Conservation (phyloP, 2,113 vertebrate species). For the Elanus axillaris region DNA sequence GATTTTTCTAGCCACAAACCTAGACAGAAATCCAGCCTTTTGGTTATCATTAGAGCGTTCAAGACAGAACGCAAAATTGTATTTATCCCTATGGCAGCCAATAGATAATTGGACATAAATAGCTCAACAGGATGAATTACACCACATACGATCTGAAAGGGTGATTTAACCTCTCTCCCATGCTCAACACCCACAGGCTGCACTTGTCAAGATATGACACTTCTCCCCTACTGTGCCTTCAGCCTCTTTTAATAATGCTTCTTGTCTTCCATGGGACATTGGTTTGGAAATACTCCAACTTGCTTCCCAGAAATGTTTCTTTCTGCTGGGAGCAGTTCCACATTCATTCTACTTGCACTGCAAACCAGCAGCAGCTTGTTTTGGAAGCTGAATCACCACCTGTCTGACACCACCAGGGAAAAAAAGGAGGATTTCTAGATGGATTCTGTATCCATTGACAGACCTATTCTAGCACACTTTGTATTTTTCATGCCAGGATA, state of each 20-base stretch:
- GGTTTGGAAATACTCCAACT: conserved; percentile 57
- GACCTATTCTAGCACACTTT: not conserved
- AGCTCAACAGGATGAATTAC: conserved; percentile 33
- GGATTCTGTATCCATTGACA: not conserved
- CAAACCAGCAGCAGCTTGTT: conserved; percentile 58
- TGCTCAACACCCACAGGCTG: conserved; percentile 40
- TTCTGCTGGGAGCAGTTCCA: conserved; percentile 48
- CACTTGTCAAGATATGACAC: conserved; percentile 48
- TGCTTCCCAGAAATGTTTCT: conserved; percentile 62
- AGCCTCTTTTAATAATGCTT: conserved; percentile 51
- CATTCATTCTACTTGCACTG: not conserved
- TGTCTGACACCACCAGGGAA: not conserved
- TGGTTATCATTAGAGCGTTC: not conserved
- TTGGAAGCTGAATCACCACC: conserved; percentile 60
- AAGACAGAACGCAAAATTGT: not conserved
- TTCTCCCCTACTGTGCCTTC: conserved; percentile 29
- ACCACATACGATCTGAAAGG: conserved; percentile 19
- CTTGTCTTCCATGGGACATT: conserved; percentile 55
- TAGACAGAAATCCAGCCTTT: conserved; percentile 22
- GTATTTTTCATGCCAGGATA: not conserved
- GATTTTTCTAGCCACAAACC: not conserved
- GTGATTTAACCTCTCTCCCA: conserved; percentile 48
- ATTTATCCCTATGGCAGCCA: conserved; percentile 14
- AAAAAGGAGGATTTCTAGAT: not conserved
- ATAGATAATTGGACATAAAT: conserved; percentile 41